Base-by-base conservation (phyloP, 2,113 vertebrate genomes). In the Struthio camelus region DNA sequence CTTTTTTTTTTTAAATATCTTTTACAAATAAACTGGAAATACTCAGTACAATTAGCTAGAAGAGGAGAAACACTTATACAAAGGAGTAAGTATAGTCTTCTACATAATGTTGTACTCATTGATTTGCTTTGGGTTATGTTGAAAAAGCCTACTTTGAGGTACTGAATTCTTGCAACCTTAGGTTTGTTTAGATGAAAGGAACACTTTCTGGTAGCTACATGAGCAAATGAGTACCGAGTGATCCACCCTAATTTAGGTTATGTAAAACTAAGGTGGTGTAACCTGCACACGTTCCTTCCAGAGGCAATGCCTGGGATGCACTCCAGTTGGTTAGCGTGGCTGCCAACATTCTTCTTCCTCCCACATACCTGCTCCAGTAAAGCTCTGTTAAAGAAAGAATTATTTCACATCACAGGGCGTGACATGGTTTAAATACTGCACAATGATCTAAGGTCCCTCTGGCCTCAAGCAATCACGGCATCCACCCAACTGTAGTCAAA, bases 141-240 rank as follows among this genome's bases (percentile, higher is more conserved):
- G 94, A 96, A 95, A 96, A 90, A 90, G 78, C 71, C 82, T 91
- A 22, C 92, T 96, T 95, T 89, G 54, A 93, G 89, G 91, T 76
- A 93, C 30, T 61, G 72, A 91, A 82, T 96, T 90, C 93, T 92
- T 94, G 73, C 89, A 93, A 91, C 94, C 93, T 93, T 92, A 85
- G 82, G 91, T 96, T 78, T 85, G 62, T 91, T 93, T 94, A 96
- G 94, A 96, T 84, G 90, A 96, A 94, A 96, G 72, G 38, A 58
- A 88, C 4, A 10, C 76, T 86, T 96, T 62, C 77, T 87, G 84
- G 88, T 89, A 90, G 85, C 85, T 83, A 38, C 22, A 42, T 2
- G 25, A 73, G 90, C 83, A 79, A 92, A 87, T 28, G 76, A 84
- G 72, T 54, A 79, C 28, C n/a, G 56, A 66, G 59, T 42, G 73